phyloP scores from a whole-genome alignment of 2,888 invertebrate species.

The Athetis lepigone region DNA sequence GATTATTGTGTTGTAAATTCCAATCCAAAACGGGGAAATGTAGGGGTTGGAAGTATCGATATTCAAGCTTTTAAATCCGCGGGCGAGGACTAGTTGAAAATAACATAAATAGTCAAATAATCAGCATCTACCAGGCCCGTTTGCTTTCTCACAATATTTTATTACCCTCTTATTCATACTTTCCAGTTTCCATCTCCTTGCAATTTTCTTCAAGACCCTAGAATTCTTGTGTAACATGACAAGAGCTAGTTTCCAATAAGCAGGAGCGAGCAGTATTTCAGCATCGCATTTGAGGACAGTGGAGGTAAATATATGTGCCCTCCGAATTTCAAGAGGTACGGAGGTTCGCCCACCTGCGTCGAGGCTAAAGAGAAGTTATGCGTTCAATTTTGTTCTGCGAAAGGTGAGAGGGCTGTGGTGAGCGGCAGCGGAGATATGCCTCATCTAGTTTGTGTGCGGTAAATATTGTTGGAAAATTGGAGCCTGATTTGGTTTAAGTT shows the following conservation, averaged over 20 bases:
- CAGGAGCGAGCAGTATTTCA: constrained; percentile 56
- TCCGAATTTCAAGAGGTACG: constrained; percentile 63
- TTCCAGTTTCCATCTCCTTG: not conserved
- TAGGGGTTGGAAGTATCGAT: too few relatives aligned
- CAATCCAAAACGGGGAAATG: too few relatives aligned
- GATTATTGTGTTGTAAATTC: too few relatives aligned
- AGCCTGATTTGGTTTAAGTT: not conserved
- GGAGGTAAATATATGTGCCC: constrained; percentile 60
- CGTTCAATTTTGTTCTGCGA: constrained; percentile 74
- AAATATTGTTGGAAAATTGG: constrained; percentile 19
- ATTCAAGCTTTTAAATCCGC: too few relatives aligned
- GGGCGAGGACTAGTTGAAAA: too few relatives aligned
- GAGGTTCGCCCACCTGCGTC: constrained; percentile 72
- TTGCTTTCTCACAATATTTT: not conserved
- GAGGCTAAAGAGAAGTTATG: constrained; percentile 77
- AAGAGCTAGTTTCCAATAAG: constrained; percentile 62
- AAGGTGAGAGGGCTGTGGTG: constrained; percentile 27
- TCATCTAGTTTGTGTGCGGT: constrained; percentile 32
- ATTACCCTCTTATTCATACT: constrained; percentile 3
- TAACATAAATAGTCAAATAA: too few relatives aligned
- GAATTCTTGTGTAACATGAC: constrained; percentile 42
- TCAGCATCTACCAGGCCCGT: not conserved
- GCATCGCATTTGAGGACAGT: constrained; percentile 52
- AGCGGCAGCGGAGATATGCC: constrained; percentile 37
- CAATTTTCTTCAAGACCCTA: constrained; percentile 20